A percentile compares a stretch with the other conserved stretches of the same genome.
These are phyloP conservation scores for Gymnoscopelus braueri DNA, from an alignment of 2,797 vertebrate genomes.

Conservation along the genomic window DNA sequence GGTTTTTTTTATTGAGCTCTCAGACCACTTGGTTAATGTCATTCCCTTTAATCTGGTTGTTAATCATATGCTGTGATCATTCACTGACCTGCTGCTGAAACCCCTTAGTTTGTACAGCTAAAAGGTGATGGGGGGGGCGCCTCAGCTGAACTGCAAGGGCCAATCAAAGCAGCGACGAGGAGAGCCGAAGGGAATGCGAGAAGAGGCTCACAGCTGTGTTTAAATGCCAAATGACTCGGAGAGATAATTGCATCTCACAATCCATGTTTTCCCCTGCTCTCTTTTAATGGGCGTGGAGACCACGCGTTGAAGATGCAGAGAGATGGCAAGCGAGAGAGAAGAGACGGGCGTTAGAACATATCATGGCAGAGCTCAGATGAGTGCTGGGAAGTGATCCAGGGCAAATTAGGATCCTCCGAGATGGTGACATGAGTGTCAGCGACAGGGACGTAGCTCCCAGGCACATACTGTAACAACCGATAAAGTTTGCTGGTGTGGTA, in stretches of 20 bases:
- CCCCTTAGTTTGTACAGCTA: conserved; percentile 43
- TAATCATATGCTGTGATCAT: conserved; percentile 40
- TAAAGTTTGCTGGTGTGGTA: conserved; percentile 42
- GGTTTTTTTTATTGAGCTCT: conserved; percentile 27
- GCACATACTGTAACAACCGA: conserved; percentile 58
- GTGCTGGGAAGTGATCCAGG: conserved; percentile 57
- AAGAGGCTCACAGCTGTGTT: conserved; percentile 62
- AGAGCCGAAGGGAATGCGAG: conserved; percentile 37
- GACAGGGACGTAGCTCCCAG: conserved; percentile 57
- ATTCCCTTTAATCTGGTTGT: conserved; percentile 30
- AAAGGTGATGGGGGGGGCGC: conserved; percentile 47
- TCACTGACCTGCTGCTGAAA: conserved; percentile 28
- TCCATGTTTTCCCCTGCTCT: conserved; percentile 60
- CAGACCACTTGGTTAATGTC: conserved; percentile 43
- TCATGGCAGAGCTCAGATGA: conserved; percentile 70
- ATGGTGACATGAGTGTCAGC: conserved; percentile 59
- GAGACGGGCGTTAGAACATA: conserved; percentile 61
- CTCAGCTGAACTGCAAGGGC: conserved; percentile 37
- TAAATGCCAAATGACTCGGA: conserved; percentile 76
- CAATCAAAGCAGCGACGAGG: conserved; percentile 51
- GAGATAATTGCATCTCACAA: conserved; percentile 66
- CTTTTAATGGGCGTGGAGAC: conserved; percentile 55
- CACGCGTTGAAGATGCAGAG: conserved; percentile 24
- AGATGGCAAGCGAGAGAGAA: conserved; percentile 39
- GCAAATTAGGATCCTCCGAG: conserved; percentile 69